Evolutionary conservation across 2,113 vertebrate species (phyloP).

Genomic region (Recurvirostra avosetta): DNA sequence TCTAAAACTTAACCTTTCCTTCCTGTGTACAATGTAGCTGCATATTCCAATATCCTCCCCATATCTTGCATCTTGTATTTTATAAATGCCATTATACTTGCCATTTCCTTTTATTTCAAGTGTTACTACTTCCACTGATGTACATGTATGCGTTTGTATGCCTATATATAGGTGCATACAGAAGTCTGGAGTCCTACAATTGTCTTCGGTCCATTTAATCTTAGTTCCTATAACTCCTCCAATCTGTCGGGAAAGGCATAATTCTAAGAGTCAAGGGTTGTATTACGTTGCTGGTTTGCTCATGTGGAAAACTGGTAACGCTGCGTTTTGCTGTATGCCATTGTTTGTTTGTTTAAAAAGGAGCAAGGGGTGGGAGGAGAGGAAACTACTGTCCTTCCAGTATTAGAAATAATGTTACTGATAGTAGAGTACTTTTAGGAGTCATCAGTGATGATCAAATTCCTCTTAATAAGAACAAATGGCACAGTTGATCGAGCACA

Average conservation of each 20-base stretch:
- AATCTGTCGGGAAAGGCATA: neutral
- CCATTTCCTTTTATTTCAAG: neutral
- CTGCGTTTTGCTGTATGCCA: neutral
- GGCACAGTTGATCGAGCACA: accelerated
- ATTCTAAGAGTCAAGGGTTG: neutral
- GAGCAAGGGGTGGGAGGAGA: neutral
- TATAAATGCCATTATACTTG: neutral
- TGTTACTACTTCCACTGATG: neutral
- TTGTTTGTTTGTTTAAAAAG: neutral
- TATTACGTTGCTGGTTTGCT: neutral
- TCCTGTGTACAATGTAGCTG: neutral
- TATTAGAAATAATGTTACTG: neutral
- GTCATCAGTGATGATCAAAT: neutral
- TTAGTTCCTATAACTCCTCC: neutral
- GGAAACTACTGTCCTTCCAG: neutral
- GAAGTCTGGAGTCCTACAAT: neutral
- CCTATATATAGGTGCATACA: neutral
- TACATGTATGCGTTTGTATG: too few species aligned
- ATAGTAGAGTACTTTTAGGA: neutral
- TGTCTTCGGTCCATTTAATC: neutral
- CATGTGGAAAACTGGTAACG: accelerated
- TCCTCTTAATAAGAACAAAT: neutral
- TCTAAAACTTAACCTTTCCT: neutral
- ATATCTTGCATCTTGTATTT: neutral
- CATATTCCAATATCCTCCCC: neutral